These are phyloP conservation scores for Channa striata DNA, from an alignment of 2,797 vertebrate species.

Conservation along the genomic window DNA sequence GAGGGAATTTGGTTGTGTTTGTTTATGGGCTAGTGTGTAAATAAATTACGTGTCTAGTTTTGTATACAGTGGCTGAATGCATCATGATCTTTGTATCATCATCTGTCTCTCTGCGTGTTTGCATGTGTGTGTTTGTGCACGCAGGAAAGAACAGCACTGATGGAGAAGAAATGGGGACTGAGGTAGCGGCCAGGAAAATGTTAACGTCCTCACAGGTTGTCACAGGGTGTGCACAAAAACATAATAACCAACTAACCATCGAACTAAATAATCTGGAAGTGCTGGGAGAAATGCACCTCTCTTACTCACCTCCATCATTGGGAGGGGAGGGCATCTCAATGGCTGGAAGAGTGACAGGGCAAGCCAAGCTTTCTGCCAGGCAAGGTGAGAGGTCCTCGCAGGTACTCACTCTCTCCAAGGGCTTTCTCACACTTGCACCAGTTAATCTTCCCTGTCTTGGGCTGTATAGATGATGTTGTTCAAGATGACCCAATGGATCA, in stretches of 20 bases:
- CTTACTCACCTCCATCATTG: conserved; percentile 92
- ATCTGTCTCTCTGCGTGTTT: conserved; percentile 3
- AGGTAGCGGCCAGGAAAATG: conserved; percentile 13
- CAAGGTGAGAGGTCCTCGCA: conserved; percentile 70
- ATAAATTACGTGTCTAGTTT: conserved; percentile 49
- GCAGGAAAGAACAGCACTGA: conserved; percentile 5
- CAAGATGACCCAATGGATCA: conserved; percentile 72
- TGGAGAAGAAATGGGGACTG: neutral
- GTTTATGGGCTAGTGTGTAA: conserved; percentile 55
- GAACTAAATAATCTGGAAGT: conserved; percentile 26
- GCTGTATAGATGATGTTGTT: conserved; percentile 58
- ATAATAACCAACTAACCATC: conserved; percentile 12
- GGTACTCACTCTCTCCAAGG: conserved; percentile 64
- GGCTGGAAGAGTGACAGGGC: conserved; percentile 60
- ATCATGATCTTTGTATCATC: conserved; percentile 44
- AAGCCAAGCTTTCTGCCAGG: conserved; percentile 75
- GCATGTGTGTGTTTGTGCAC: conserved; percentile 6
- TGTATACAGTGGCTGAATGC: conserved; percentile 33
- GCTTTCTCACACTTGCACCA: conserved; percentile 56
- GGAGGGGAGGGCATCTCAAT: conserved; percentile 95
- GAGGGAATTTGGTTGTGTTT: conserved; percentile 54
- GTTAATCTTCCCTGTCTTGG: conserved; percentile 73
- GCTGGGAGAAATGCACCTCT: conserved; percentile 20
- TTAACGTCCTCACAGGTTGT: neutral
- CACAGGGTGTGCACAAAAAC: conserved; percentile 4